Evolutionary conservation across 2,113 vertebrate species (phyloP), one percentile per base, ranked within the genome.

Genomic region (Rostratula benghalensis): DNA sequence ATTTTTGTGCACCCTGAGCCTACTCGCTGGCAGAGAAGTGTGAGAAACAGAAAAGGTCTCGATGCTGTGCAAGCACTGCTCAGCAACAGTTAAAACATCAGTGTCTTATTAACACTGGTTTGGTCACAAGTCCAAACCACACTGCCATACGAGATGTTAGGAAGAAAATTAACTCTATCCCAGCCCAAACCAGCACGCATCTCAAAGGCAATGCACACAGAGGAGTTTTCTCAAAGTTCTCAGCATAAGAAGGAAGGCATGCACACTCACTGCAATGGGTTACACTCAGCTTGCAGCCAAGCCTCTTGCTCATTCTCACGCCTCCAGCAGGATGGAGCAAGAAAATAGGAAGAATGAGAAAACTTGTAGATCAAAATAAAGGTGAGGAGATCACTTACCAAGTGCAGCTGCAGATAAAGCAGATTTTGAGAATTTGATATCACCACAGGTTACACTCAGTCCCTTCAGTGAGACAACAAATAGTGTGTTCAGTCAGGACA

Each of bases 121-220:
- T 54, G 31, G 17, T 56, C 23, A 56, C 37, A 82, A 84, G 78
- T 43, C 16, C 45, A 69, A 74, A 69, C 14, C 9, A 25, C 5
- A 24, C 11, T 2, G 3, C 7, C 20, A 7, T 21, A 37, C 0
- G 1, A 77, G 16, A 12, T 54, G 6, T 60, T 78, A 28, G 6
- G 33, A 77, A 22, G 31, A 81, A 71, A 51, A n/a, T 23, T 56
- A 45, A 10, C 9, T 57, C 22, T 67, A 43, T 37, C 15, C 10
- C 28, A 74, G 50, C 6, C 27, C 35, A 89, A 78, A 61, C 1
- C 14, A 48, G n/a, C 25, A 35, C 22, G 39, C 27, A 3, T 50
- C 19, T 68, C 23, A 77, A 75, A 64, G 53, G 9, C 1, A 3
- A 51, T 33, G 4, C 13, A 46, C 16, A 1, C 7, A 37, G 57